These are phyloP conservation scores for Melanostoma mellinum DNA, from an alignment of 2,888 invertebrate species.

Conservation along the genomic window DNA sequence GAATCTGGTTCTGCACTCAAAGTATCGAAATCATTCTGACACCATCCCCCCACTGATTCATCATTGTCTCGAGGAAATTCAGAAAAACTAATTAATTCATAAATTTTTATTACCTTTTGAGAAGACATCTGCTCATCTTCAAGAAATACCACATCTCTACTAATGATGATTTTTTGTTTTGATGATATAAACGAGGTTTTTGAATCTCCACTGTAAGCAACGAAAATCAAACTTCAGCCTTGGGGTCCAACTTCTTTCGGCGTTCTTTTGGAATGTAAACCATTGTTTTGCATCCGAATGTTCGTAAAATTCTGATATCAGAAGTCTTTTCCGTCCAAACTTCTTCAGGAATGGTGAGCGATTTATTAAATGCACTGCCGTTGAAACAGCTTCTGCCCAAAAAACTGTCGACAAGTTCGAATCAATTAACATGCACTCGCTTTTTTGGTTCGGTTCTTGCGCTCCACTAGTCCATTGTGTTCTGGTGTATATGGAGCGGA, in stretches of 20 bases:
- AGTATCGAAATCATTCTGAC: no score
- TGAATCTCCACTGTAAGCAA: neutral
- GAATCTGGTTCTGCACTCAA: no score
- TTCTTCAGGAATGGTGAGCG: conserved; percentile 76
- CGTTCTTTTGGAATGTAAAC: no score
- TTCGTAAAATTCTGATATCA: conserved; percentile 76
- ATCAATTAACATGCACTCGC: conserved; percentile 68
- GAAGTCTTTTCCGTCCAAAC: conserved; percentile 77
- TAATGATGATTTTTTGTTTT: neutral
- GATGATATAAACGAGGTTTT: neutral
- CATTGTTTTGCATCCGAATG: conserved; percentile 78
- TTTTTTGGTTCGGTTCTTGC: conserved; percentile 60
- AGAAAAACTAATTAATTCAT: no score
- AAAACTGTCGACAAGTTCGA: conserved; percentile 25
- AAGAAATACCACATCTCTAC: conserved; percentile 8
- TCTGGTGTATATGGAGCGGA: conserved; percentile 34
- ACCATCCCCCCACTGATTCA: no score
- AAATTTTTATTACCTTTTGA: no score
- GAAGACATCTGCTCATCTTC: neutral
- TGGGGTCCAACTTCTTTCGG: neutral
- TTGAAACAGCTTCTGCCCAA: conserved; percentile 70
- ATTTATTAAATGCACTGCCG: conserved; percentile 62
- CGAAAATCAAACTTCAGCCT: conserved; percentile 3
- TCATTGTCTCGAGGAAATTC: no score
- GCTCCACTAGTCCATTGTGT: conserved; percentile 34